Evolutionary conservation across 2,113 vertebrate genomes (phyloP).

Genomic region (Balaenoptera acutorostrata): DNA sequence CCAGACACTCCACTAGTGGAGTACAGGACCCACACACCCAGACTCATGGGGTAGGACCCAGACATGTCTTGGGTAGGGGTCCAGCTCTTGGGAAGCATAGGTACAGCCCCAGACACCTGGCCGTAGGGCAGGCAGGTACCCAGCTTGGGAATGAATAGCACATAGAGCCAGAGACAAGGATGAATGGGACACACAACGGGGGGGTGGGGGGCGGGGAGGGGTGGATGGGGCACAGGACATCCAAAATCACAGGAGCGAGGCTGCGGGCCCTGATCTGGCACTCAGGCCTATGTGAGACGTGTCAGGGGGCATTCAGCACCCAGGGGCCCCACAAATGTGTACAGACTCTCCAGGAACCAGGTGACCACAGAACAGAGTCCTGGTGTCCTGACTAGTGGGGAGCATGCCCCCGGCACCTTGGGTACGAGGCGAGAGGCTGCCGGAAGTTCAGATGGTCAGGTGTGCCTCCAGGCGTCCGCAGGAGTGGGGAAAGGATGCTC

Average conservation of each 20-base stretch:
- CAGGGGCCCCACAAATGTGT: neutral
- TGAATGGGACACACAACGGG: neutral
- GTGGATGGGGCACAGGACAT: accelerated
- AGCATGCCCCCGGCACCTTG: neutral
- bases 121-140: neutral
- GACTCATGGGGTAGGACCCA: neutral
- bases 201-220: neutral
- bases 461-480: neutral
- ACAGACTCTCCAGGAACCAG: neutral
- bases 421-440: accelerated
- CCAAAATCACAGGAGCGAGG: neutral
- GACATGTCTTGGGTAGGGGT: neutral
- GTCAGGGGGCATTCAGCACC: neutral
- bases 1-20: neutral
- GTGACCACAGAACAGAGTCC: neutral
- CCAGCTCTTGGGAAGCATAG: neutral
- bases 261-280: neutral
- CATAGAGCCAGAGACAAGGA: neutral
- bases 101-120: neutral
- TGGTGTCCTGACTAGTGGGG: neutral
- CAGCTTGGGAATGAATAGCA: neutral
- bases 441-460: accelerated
- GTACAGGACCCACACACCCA: no score
- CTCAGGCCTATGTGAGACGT: accelerated
- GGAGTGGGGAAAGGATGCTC: accelerated